phyloP scores from a whole-genome alignment of 2,797 vertebrate species.

The Anguilla anguilla region DNA sequence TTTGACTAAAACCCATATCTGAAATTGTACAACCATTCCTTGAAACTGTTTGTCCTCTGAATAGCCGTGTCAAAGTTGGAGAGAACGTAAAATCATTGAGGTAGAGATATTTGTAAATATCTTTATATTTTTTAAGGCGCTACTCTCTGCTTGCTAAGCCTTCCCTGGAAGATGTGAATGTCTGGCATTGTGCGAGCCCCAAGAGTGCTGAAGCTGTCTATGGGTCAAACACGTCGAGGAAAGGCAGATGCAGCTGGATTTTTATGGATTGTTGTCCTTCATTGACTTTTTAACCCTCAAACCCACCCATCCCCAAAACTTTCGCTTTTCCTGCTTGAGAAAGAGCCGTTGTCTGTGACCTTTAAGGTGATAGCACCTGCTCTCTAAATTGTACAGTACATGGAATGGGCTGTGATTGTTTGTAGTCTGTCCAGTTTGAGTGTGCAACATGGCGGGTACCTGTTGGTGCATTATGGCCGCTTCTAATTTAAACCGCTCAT shows the following conservation, averaged over 20 bases:
- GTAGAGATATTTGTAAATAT: constrained; percentile 11
- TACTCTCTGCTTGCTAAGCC: constrained; percentile 8
- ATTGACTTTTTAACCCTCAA: background rate
- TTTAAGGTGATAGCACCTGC: background rate
- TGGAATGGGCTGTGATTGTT: background rate
- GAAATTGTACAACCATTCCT: background rate
- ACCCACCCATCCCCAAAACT: background rate
- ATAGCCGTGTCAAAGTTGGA: background rate
- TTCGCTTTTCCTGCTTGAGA: background rate
- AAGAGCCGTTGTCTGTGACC: constrained; percentile 1
- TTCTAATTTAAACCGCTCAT: background rate
- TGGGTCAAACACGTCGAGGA: background rate
- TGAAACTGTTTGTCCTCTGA: background rate
- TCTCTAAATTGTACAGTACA: background rate
- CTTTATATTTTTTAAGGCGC: background rate
- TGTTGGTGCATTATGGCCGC: background rate
- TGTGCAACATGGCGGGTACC: background rate
- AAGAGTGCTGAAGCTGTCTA: background rate
- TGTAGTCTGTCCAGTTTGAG: background rate
- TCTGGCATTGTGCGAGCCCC: background rate
- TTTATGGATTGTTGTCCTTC: background rate
- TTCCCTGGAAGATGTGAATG: constrained; percentile 18
- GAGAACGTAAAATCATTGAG: background rate
- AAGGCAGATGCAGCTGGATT: background rate
- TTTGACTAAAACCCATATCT: background rate